Percentiles rank a stretch among this genome's conserved stretches.
Evolutionary conservation across 2,888 invertebrate genomes (phyloP).

Genomic region (Alloplasta piceator): DNA sequence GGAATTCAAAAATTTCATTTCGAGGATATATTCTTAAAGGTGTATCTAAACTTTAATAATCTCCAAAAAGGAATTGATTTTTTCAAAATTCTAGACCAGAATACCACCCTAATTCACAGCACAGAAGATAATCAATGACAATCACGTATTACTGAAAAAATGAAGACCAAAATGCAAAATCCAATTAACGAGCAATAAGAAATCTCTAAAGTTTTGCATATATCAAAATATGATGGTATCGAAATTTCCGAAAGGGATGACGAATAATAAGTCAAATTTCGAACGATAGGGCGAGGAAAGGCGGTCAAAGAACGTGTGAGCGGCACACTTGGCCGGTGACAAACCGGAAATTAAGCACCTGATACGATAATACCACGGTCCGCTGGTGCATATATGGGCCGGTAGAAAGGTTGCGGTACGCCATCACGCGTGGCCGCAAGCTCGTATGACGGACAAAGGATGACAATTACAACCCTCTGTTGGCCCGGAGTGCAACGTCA

Average conservation of each 20-base stretch:
- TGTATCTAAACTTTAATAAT: no score
- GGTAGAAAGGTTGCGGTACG: slow-evolving; percentile 73
- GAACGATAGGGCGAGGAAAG: not conserved
- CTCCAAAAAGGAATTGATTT: no score
- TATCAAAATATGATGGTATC: not conserved
- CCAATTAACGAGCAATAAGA: not conserved
- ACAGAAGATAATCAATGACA: no score
- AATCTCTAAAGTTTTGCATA: not conserved
- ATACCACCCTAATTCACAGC: no score
- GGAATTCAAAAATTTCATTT: no score
- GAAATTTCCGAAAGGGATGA: not conserved
- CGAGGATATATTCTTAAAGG: no score
- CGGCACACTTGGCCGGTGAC: slow-evolving; percentile 68
- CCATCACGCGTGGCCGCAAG: slow-evolving; percentile 70
- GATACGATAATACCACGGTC: slow-evolving; percentile 75
- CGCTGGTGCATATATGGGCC: slow-evolving; percentile 66
- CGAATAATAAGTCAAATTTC: slow-evolving; percentile 33
- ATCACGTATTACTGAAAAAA: no score
- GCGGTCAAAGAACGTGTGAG: slow-evolving; percentile 45
- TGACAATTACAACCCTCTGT: slow-evolving; percentile 78
- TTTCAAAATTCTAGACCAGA: no score
- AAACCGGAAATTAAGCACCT: slow-evolving; percentile 76
- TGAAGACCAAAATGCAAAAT: no score
- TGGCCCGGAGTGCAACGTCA: slow-evolving; percentile 73
- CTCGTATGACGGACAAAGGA: slow-evolving; percentile 79